phyloP scores from a whole-genome alignment of 2,797 vertebrate species.

The Margarornis squamiger region DNA sequence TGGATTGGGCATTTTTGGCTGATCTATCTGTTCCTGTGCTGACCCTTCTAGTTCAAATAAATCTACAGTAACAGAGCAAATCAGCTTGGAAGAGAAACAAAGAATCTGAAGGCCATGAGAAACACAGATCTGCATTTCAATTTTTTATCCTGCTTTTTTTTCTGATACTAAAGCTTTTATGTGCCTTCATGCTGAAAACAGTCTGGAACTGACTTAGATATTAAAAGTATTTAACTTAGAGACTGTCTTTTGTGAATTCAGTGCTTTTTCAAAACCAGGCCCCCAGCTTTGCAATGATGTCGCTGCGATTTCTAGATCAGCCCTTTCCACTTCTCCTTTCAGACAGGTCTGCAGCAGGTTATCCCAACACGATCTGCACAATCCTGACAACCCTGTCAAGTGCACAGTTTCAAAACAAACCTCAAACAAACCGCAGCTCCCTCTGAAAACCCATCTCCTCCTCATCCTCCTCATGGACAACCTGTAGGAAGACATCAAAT shows the following conservation, averaged over 20 bases:
- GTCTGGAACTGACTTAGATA: not conserved
- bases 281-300: conserved; percentile 4
- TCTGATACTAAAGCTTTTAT: not conserved
- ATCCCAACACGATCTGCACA: not conserved
- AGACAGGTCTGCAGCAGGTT: not conserved
- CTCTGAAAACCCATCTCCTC: not conserved
- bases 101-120: not conserved
- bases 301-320: not conserved
- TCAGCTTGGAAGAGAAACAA: conserved; percentile 27
- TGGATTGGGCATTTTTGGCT: not conserved
- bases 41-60: not conserved
- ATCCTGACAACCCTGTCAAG: not conserved
- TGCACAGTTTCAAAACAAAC: not conserved
- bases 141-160: not conserved
- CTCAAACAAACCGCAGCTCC: not conserved
- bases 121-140: not conserved
- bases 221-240: not conserved
- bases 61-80: not conserved
- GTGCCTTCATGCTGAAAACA: not conserved
- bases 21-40: not conserved
- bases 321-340: not conserved
- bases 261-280: not conserved
- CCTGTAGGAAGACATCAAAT: not conserved
- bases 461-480: not conserved
- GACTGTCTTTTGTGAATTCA: not conserved